Percentiles rank a stretch among this genome's conserved stretches.
Evolutionary conservation across 2,113 vertebrate species (phyloP).

Genomic region (Vimba vimba): DNA sequence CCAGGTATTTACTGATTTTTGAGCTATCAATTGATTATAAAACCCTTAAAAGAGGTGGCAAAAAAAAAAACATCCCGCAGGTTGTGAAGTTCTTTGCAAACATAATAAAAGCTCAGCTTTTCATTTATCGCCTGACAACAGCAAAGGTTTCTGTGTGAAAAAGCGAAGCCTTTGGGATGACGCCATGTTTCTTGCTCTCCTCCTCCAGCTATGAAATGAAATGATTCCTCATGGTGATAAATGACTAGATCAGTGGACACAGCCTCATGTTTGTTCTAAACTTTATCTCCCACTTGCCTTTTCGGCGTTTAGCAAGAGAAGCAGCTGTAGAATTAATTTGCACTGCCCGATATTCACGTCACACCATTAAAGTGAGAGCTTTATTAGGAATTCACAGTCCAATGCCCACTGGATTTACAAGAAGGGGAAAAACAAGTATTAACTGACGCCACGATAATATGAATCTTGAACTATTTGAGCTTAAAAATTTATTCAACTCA

Average conservation of each 20-base stretch:
- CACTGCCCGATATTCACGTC: background rate
- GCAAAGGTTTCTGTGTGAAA: constrained; percentile 50
- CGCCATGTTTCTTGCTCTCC: constrained; percentile 62
- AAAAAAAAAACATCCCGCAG: constrained; percentile 53
- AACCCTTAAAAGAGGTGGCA: constrained; percentile 38
- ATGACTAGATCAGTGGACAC: constrained; percentile 61
- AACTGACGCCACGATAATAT: background rate
- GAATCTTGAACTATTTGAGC: background rate
- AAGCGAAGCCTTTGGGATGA: constrained; percentile 59
- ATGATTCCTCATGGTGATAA: constrained; percentile 69
- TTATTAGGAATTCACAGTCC: constrained; percentile 15
- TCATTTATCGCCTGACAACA: constrained; percentile 59
- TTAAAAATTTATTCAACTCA: background rate
- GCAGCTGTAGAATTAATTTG: constrained; percentile 2
- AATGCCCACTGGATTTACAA: background rate
- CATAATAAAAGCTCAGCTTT: constrained; percentile 54
- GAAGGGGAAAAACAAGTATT: background rate
- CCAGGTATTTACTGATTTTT: constrained; percentile 24
- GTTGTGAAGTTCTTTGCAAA: constrained; percentile 47
- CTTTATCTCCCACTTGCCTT: constrained; percentile 19
- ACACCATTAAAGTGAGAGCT: background rate
- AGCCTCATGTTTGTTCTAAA: constrained; percentile 56
- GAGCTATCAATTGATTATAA: constrained; percentile 37
- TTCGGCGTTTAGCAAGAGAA: background rate
- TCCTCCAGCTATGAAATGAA: constrained; percentile 68